Base-by-base conservation (phyloP, 2,113 vertebrate species). In the Brienomyrus longianalis region DNA sequence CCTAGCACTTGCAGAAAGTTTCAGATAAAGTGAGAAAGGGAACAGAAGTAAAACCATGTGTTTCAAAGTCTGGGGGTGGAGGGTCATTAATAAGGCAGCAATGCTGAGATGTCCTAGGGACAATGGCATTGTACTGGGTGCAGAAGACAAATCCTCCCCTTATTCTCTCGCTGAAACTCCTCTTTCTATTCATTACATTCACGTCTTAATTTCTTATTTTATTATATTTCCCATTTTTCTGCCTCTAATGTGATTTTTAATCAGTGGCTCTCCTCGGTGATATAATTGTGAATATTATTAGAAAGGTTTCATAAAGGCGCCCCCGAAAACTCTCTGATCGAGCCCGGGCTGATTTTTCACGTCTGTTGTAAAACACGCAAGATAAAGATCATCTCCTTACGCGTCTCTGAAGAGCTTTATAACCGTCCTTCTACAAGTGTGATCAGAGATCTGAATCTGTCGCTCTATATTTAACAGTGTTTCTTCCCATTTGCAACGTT, bases 171-270 rank as follows among this genome's bases (percentile, higher is more conserved):
- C 77, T 43, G 50, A 92, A 93, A 93, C 88, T 89, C 90, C 92
- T 93, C 94, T 92, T 93, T 95, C 94, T 96, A 94, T 96, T 96
- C 95, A 96, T 96, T 95, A 95, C 92, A 93, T 92, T 95, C 93
- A 95, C 90, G 92, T 94, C 93, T 94, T 94, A 92, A 94, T 95
- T 94, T 90, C 93, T 95, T 95, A 94, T 95, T 94, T 94, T 91
- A 92, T 89, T 93, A 88, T 90, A 90, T 91, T 92, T 92, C 84
- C 59, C 90, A 88, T 88, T 86, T 87, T 91, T 91, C 89, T 83
- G 89, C 62, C 35, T 89, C 89, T 90, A 88, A 91, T 93, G 90
- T 90, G 93, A 94, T 92, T 94, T 93, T 94, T 95, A 95, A 94
- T 94, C 91, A 90, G 89, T 84, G 86, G 45, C 88, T 19, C 89